phyloP scores from a whole-genome alignment of 2,888 invertebrate genomes.

The Dichetophora obliterata region DNA sequence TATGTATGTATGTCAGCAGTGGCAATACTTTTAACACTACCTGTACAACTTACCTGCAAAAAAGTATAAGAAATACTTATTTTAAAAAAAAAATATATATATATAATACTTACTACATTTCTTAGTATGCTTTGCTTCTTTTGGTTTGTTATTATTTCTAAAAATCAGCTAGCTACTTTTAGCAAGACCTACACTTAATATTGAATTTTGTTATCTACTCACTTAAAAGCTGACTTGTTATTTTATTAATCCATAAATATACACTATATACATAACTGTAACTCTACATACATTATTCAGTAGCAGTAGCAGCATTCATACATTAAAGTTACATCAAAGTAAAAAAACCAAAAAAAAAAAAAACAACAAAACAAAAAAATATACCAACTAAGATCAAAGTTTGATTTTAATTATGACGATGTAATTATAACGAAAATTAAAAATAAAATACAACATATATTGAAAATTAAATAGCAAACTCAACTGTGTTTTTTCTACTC shows the following conservation, averaged over 20 bases:
- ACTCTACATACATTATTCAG: too few relatives aligned
- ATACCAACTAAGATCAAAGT: constrained; percentile 23
- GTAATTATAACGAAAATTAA: not conserved
- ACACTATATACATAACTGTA: too few relatives aligned
- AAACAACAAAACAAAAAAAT: not conserved
- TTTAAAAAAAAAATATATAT: too few relatives aligned
- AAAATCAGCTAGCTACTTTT: too few relatives aligned
- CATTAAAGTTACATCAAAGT: not conserved
- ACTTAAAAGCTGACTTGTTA: too few relatives aligned
- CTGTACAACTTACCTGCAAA: constrained; percentile 27
- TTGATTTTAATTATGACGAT: constrained; percentile 14
- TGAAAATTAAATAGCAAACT: not conserved
- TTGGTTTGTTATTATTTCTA: too few relatives aligned
- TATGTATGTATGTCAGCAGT: not conserved
- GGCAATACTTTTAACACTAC: constrained; percentile 2
- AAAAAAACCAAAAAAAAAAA: not conserved
- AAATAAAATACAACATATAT: not conserved
- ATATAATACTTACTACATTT: too few relatives aligned
- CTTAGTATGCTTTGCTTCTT: too few relatives aligned
- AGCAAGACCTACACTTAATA: too few relatives aligned
- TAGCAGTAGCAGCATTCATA: constrained; percentile 11
- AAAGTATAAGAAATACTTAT: not conserved
- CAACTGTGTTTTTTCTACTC: too few relatives aligned
- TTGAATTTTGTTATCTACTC: too few relatives aligned
- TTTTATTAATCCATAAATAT: too few relatives aligned